Base-by-base conservation (phyloP, 2,113 vertebrate species). In the Albula goreensis region DNA sequence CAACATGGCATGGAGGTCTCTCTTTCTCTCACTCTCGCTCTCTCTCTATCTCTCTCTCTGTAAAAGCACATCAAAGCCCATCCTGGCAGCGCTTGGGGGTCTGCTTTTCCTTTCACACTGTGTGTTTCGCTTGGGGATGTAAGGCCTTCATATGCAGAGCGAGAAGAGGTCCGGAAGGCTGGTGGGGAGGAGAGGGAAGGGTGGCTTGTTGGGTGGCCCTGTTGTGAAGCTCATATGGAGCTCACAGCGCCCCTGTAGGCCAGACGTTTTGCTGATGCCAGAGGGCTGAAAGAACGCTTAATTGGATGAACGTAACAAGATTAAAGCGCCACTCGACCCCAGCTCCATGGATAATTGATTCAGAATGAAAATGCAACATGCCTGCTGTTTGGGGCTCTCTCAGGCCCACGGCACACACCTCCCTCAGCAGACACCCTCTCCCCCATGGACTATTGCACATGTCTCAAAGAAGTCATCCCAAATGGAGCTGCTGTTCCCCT, bases 51-150 rank as follows among this genome's bases (percentile, higher is more conserved):
- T 60, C 56, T 60, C 60, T 66, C 60, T 66, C 60, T 15, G 41
- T 83, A 86, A 80, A 50, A 81, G 79, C 81, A 81, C 41, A 50
- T 81, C 79, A 81, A 63, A 86, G 57, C 48, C 31, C 50, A 66
- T 19, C 60, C 60, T 19, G 17, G 60, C 60, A 4, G 60, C 17
- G 52, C 41, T 83, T 17, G 22, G 25, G 8, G n/a, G 8, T n/a
- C 9, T 31, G n/a, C 31, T 8, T 74, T 74, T 31, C 70, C 22
- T 31, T n/a, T 74, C 70, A 1, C n/a, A 10, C 25, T 22, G 53
- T 41, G 31, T 22, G 15, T 66, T 66, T 66, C 60, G 22, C 19
- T 66, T 22, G 15, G 60, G 60, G 60, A 66, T 3, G 15, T 8
- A 19, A 4, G 17, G 60, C 15, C 60, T 66, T 19, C 19, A 4